phyloP scores from a whole-genome alignment of 53 echinoderm and acorn worm species.

The Crossaster papposus region DNA sequence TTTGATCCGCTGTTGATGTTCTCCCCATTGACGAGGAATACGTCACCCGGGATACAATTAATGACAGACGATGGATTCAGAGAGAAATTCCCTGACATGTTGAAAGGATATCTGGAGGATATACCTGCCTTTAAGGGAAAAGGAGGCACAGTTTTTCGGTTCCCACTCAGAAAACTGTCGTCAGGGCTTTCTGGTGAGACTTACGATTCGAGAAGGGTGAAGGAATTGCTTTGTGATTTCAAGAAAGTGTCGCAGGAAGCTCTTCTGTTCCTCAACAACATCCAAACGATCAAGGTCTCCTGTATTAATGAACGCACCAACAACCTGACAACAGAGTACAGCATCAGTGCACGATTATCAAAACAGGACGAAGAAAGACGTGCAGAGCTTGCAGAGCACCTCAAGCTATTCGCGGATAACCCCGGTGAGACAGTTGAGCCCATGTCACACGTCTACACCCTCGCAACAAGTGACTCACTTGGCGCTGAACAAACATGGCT shows the following conservation, averaged over 20 bases:
- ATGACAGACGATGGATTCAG: not conserved
- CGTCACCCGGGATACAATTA: constrained; percentile 65
- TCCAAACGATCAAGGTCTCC: constrained; percentile 76
- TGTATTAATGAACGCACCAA: constrained; percentile 12
- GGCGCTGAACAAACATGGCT: constrained; percentile 69
- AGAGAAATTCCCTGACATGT: constrained; percentile 60
- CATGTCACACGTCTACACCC: constrained; percentile 15
- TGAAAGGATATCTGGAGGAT: constrained; percentile 55
- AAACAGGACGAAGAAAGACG: constrained; percentile 35
- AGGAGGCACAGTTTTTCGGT: constrained; percentile 59
- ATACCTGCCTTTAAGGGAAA: constrained; percentile 19
- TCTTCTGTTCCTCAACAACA: constrained; percentile 81
- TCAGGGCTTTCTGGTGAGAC: constrained; percentile 35
- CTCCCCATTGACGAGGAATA: constrained; percentile 42
- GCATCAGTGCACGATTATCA: constrained; percentile 50
- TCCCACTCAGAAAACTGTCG: constrained; percentile 35
- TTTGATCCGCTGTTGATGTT: constrained; percentile 81
- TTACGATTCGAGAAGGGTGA: not conserved
- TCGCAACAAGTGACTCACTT: constrained; percentile 13
- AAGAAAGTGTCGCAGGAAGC: constrained; percentile 44
- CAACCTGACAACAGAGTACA: constrained; percentile 36
- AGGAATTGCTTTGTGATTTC: constrained; percentile 17
- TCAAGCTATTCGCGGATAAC: constrained; percentile 22
- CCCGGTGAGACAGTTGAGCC: not conserved
- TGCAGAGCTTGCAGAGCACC: constrained; percentile 27